Evolutionary conservation across 2,113 vertebrate species (phyloP), one percentile per base, ranked within the genome.

Genomic region (Vulpes ferrilata): DNA sequence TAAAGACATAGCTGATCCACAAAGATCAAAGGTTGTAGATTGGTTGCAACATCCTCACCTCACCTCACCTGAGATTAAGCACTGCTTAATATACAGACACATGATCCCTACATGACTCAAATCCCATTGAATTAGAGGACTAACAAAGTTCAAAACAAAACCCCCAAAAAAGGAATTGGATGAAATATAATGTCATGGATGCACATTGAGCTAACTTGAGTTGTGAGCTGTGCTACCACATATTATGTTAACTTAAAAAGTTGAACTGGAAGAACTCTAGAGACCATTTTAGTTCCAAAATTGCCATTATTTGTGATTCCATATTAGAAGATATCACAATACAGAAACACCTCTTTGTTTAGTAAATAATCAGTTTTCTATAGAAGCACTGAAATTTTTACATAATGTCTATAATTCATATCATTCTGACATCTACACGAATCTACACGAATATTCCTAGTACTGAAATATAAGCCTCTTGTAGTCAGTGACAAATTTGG

Each of bases 361-460:
- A 74, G 35, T 53, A 93, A 92, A 80, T 76, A 62, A 43, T 83
- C 71, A 4, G 15, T 94, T 95, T 97, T 76, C 60, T 82, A 81
- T 74, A 73, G 38, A 53, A 90, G 59, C 13, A 0, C 59, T 86
- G 10, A 48, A 27, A 35, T 20, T 94, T 88, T 76, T 88, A 7
- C 19, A 59, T 27, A 6, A 83, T 71, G 27, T 22, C 64, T 91
- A 51, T 60, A 80, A 84, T 59, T 76, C 23, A 64, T 17, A 94
- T 81, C n/a, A 90, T 90, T 97, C 55, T 95, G 91, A 32, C 43
- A 84, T 64, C 38, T 35, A 96, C 13, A 55, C 62, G 78, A 89
- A 62, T 74, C 38, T 35, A 96, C 13, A 55, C 62, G 86, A 89
- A 62, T 74, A 88, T 74, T 90, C 30, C 59, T 88, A 76, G 78